Conservation (phyloP, 2,113 vertebrate genomes). For the Herpailurus yagouaroundi region DNA sequence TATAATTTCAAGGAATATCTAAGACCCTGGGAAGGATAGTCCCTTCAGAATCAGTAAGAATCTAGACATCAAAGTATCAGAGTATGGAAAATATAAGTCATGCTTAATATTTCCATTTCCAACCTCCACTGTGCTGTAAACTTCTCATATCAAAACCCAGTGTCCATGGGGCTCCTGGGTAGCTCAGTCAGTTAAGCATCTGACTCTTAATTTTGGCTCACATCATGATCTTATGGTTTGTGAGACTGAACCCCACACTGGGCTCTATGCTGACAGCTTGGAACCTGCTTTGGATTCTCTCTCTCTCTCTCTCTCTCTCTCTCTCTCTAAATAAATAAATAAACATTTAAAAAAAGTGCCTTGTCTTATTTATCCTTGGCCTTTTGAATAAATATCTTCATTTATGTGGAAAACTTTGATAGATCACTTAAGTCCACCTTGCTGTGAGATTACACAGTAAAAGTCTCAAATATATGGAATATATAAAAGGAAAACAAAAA, state of each 20-base stretch:
- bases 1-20: not conserved
- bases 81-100: not conserved
- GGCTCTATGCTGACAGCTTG: too few species aligned
- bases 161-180: not conserved
- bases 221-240: too few species aligned
- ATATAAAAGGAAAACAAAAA: not conserved
- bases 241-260: too few species aligned
- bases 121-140: not conserved
- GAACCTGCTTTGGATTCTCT: too few species aligned
- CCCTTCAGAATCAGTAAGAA: not conserved
- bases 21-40: accelerated
- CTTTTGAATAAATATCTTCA: not conserved
- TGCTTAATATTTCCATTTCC: not conserved
- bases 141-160: not conserved
- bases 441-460: not conserved
- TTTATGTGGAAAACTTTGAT: not conserved
- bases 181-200: too few species aligned
- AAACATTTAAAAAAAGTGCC: not conserved
- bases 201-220: too few species aligned
- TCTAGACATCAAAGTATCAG: not conserved
- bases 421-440: not conserved
- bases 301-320: too few species aligned
- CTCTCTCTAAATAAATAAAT: too few species aligned
- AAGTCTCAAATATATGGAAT: not conserved
- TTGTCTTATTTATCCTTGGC: not conserved